phyloP scores from a whole-genome alignment of 2,797 vertebrate species.

The Glossophaga mutica region DNA sequence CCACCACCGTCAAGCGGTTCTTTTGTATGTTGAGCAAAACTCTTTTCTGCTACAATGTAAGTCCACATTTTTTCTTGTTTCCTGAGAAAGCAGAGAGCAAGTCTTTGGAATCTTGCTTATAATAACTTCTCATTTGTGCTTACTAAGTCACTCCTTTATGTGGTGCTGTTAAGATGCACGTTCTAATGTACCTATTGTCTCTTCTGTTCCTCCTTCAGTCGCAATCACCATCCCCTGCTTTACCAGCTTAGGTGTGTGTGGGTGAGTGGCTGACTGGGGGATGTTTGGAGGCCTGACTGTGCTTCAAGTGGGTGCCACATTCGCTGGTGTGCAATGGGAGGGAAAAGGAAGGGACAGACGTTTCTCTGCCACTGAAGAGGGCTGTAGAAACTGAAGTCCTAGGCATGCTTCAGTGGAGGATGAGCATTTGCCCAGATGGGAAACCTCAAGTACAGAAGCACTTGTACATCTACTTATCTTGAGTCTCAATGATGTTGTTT shows the following conservation, averaged over 20 bases:
- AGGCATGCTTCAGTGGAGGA: conserved; percentile 46
- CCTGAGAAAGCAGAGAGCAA: not conserved
- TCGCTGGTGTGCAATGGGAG: not conserved
- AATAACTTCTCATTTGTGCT: not conserved
- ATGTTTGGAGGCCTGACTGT: not conserved
- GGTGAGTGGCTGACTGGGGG: not conserved
- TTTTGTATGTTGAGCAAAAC: not conserved
- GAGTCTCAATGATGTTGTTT: conserved; percentile 60
- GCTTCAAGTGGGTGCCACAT: not conserved
- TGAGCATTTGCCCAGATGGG: conserved; percentile 64
- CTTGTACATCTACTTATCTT: conserved; percentile 66
- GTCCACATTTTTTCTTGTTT: not conserved
- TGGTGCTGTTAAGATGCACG: not conserved
- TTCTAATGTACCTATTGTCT: not conserved
- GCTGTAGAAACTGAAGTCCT: conserved; percentile 9
- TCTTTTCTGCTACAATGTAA: not conserved
- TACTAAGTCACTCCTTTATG: not conserved
- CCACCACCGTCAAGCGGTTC: not conserved
- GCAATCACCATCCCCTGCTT: not conserved
- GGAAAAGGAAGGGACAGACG: not conserved
- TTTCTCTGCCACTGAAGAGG: conserved; percentile 27
- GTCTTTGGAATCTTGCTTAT: not conserved
- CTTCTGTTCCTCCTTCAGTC: not conserved
- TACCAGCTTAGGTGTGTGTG: not conserved
- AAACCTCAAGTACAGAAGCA: conserved; percentile 59